Conservation (phyloP, 2,797 vertebrate species). For the Uromys caudimaculatus region DNA sequence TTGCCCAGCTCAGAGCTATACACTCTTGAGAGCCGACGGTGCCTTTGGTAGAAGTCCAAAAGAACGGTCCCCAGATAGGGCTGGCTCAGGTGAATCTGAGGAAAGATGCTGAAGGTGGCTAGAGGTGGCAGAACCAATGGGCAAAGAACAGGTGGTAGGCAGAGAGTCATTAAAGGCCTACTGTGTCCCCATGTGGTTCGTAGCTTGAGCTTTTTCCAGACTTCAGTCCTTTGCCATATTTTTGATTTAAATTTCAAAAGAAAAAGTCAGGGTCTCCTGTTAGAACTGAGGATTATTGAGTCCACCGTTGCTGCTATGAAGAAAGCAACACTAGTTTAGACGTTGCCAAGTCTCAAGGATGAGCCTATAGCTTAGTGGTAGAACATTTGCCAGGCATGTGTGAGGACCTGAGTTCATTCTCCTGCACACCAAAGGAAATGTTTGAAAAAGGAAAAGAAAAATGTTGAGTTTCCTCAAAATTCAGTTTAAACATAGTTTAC, state of each 20-base stretch:
- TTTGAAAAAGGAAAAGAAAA: background rate
- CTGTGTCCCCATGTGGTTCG: background rate
- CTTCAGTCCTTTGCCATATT: background rate
- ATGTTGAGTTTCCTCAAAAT: background rate
- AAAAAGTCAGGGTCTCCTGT: background rate
- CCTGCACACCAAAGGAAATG: background rate
- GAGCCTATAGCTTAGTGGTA: no score
- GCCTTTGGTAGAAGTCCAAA: background rate
- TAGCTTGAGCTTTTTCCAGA: background rate
- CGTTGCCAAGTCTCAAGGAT: background rate
- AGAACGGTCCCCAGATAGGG: background rate
- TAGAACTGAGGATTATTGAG: background rate
- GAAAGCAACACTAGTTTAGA: background rate
- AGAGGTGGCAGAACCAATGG: background rate
- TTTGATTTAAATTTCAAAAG: background rate
- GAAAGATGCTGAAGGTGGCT: background rate
- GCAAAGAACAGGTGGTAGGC: background rate
- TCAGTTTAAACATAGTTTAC: background rate
- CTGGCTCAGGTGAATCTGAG: background rate
- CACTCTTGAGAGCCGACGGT: accelerated
- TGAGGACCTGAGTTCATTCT: background rate
- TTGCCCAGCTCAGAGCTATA: no score
- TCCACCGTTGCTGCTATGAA: background rate
- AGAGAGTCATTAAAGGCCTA: background rate
- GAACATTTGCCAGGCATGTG: background rate